A percentile compares a stretch with the other conserved stretches of the same genome.
Evolutionary conservation across 2,888 invertebrate species (phyloP).

Genomic region (Erebia epiphron): DNA sequence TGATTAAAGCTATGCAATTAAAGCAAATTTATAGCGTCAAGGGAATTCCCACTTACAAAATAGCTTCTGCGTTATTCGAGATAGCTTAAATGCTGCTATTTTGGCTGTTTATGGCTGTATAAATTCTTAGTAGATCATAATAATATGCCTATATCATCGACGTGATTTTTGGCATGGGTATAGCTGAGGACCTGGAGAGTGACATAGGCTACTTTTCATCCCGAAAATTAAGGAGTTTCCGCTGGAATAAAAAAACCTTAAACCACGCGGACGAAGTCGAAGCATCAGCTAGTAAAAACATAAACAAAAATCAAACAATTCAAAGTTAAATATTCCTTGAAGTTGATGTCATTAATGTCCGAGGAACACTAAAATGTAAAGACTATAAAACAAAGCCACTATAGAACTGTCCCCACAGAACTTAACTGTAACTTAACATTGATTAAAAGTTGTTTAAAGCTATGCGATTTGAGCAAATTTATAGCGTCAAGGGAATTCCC

Average conservation of each 20-base stretch:
- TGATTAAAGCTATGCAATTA: constrained; percentile 25
- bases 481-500: constrained; percentile 22
- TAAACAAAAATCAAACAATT: too few relatives aligned
- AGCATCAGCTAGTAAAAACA: too few relatives aligned
- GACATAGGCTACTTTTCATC: too few relatives aligned
- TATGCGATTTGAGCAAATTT: constrained; percentile 23
- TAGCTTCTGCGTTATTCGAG: constrained; percentile 19
- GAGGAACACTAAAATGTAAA: too few relatives aligned
- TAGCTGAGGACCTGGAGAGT: too few relatives aligned
- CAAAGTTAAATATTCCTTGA: too few relatives aligned
- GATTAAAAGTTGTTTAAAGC: constrained; percentile 23
- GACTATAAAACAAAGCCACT: constrained; percentile 1
- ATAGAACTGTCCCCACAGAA: constrained; percentile 4
- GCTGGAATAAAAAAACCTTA: too few relatives aligned
- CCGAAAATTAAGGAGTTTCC: too few relatives aligned
- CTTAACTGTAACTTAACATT: constrained; percentile 23
- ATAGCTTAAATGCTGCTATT: constrained; percentile 7
- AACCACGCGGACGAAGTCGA: too few relatives aligned
- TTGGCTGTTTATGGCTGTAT: constrained; percentile 12
- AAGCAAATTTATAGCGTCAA: constrained; percentile 22
- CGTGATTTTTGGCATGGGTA: too few relatives aligned
- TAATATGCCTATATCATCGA: too few relatives aligned
- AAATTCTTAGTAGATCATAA: not conserved
- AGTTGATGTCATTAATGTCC: too few relatives aligned
- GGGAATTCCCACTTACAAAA: constrained; percentile 23